A percentile compares a stretch with the other conserved stretches of the same genome.
These are phyloP conservation scores for Petrocephalus zakoni DNA, from an alignment of 2,113 vertebrate species.

Conservation along the genomic window DNA sequence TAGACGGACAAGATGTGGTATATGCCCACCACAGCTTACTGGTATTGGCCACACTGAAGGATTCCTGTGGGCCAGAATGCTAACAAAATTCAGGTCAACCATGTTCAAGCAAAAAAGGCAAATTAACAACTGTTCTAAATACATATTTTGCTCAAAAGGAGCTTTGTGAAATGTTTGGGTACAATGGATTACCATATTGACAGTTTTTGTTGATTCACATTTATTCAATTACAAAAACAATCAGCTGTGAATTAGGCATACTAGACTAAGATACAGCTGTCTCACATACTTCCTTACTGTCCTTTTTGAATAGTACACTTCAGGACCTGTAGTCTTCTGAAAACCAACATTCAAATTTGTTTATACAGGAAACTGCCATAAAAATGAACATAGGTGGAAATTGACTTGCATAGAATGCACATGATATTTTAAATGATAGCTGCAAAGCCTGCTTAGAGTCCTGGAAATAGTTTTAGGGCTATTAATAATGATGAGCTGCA, in stretches of 20 bases:
- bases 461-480: background rate
- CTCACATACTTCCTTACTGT: background rate
- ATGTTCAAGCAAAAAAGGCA: conserved; percentile 2
- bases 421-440: background rate
- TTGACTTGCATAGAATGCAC: background rate
- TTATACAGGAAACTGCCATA: background rate
- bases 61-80: conserved; percentile 2
- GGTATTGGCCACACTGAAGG: conserved; percentile 15
- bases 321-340: background rate
- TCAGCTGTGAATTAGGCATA: background rate
- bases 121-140: background rate
- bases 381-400: background rate
- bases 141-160: background rate
- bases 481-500: background rate
- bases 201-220: background rate
- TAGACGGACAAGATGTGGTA: conserved; percentile 39
- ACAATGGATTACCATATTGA: background rate
- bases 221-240: background rate
- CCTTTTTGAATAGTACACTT: background rate
- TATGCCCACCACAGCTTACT: conserved; percentile 26
- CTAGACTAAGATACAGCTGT: background rate
- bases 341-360: background rate
- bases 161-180: background rate
- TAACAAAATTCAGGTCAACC: conserved; percentile 13
- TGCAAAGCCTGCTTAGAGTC: background rate